Evolutionary conservation across 2,888 invertebrate genomes (phyloP).

Genomic region (Apantesis nais): DNA sequence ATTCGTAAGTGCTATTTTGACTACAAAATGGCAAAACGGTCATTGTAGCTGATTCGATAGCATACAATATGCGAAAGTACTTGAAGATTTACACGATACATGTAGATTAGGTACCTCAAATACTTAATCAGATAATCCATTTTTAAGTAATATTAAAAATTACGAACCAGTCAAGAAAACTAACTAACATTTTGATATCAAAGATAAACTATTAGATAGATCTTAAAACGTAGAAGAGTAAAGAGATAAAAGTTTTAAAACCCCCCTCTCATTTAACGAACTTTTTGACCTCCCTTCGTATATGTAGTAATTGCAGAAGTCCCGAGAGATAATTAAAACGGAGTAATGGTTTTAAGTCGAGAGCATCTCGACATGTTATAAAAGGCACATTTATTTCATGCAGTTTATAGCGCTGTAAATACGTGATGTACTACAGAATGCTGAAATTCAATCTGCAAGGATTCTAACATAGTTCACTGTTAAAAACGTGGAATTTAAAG

Average conservation of each 20-base stretch:
- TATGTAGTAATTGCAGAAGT: background rate
- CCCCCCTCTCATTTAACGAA: background rate
- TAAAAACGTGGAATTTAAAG: background rate
- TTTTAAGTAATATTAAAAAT: background rate
- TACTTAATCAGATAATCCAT: background rate
- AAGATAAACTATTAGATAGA: background rate
- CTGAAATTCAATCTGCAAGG: background rate
- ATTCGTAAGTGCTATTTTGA: slow-evolving; percentile 6
- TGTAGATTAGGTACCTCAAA: background rate
- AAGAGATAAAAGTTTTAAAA: background rate
- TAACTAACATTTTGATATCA: too few relatives aligned
- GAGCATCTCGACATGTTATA: background rate
- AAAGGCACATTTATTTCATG: background rate
- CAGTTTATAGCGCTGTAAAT: background rate
- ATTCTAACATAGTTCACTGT: background rate
- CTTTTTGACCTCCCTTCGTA: background rate
- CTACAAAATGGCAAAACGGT: background rate
- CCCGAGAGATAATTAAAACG: background rate
- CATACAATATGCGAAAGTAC: background rate
- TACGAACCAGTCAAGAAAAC: background rate
- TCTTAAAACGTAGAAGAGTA: background rate
- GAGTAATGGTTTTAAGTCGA: background rate
- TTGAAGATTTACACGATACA: background rate
- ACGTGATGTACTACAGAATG: background rate
- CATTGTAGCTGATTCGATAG: background rate